Percentiles rank a stretch among this genome's conserved stretches.
Conservation (phyloP, 1,140 invertebrate species). For the Drosophila azteca region DNA sequence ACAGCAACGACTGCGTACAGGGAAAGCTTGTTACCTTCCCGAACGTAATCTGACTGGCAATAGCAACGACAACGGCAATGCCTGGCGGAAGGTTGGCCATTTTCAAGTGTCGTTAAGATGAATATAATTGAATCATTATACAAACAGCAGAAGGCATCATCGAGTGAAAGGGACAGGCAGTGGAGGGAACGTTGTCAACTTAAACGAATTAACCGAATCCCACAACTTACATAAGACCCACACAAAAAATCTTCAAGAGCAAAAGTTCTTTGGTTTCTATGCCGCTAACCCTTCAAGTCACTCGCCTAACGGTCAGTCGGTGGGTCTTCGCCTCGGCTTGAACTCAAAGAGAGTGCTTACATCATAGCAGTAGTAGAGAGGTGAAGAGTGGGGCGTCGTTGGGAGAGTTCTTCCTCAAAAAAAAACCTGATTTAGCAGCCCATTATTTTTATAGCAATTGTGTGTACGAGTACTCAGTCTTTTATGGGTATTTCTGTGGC, state of each 20-base stretch:
- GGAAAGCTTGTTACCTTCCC: constrained; percentile 74
- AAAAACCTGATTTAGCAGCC: constrained; percentile 60
- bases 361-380: constrained; percentile 10
- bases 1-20: constrained; percentile 36
- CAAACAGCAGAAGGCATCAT: constrained; percentile 28
- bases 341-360: constrained; percentile 41
- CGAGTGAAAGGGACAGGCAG: constrained; percentile 52
- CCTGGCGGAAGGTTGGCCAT: constrained; percentile 33
- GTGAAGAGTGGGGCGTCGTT: neutral
- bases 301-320: constrained; percentile 34
- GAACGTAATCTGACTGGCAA: constrained; percentile 62
- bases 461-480: constrained; percentile 26
- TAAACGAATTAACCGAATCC: neutral
- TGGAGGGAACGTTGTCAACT: neutral
- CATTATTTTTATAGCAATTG: constrained; percentile 62
- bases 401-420: constrained; percentile 45
- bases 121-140: constrained; percentile 72
- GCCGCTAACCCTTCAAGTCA: constrained; percentile 24
- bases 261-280: constrained; percentile 8
- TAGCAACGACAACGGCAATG: constrained; percentile 9
- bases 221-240: constrained; percentile 23
- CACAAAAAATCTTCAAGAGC: no score
- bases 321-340: constrained; percentile 36
- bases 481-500: constrained; percentile 54
- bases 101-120: constrained; percentile 71